These are phyloP conservation scores for Troilus luridus DNA, from an alignment of 2,888 invertebrate genomes.

Conservation along the genomic window DNA sequence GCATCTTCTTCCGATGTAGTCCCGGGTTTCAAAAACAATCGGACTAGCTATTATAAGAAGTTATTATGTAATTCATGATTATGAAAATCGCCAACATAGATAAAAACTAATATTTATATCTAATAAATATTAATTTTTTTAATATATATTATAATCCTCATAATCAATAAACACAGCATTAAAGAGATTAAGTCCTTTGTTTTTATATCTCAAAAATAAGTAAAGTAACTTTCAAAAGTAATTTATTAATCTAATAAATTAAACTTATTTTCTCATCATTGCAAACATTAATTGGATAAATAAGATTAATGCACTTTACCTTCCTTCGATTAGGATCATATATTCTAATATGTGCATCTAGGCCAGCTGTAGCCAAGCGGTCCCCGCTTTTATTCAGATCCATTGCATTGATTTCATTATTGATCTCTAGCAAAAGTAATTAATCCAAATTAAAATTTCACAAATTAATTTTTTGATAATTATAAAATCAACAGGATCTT, in stretches of 20 bases:
- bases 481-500: too few species aligned
- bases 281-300: background rate
- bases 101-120: background rate
- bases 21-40: background rate
- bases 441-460: background rate
- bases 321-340: constrained; percentile 38
- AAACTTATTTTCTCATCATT: background rate
- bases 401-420: constrained; percentile 57
- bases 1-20: constrained; percentile 2
- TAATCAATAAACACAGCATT: too few species aligned
- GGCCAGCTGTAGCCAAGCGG: constrained; percentile 46
- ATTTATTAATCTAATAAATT: background rate
- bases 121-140: too few species aligned
- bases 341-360: constrained; percentile 48
- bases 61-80: background rate
- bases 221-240: too few species aligned
- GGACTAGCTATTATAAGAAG: background rate
- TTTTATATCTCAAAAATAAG: too few species aligned
- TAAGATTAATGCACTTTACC: background rate
- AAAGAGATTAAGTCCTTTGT: too few species aligned
- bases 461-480: background rate
- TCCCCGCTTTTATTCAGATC: constrained; percentile 27
- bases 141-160: background rate
- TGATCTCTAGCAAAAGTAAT: background rate
- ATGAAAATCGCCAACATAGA: background rate